phyloP scores from a whole-genome alignment of 2,888 invertebrate species.

The Ichneumoninae sp. region DNA sequence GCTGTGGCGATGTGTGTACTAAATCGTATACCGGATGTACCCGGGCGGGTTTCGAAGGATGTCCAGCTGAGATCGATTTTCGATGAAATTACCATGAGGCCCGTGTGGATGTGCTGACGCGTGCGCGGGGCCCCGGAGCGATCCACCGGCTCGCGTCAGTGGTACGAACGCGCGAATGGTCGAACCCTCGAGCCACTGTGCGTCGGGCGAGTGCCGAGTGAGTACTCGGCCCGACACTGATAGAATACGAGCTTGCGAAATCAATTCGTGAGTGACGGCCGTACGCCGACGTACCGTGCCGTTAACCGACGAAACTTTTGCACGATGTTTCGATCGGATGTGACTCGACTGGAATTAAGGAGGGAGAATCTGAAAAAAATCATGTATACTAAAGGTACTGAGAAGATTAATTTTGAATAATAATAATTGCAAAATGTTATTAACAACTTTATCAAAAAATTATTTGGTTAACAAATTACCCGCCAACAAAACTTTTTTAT shows the following conservation, averaged over 20 bases:
- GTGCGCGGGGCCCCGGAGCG: constrained; percentile 1
- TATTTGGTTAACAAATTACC: no score
- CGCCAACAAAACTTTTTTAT: no score
- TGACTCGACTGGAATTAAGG: background rate
- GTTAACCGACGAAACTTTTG: background rate
- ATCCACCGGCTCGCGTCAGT: constrained; percentile 41
- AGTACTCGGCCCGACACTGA: constrained; percentile 12
- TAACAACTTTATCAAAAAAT: no score
- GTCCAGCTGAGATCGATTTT: constrained; percentile 74
- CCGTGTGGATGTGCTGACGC: constrained; percentile 65
- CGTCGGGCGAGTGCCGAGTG: background rate
- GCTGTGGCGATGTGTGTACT: constrained; percentile 17
- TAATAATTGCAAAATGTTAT: no score
- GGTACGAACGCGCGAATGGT: constrained; percentile 49
- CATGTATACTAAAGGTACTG: no score
- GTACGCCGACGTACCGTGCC: no score
- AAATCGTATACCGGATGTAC: constrained; percentile 49
- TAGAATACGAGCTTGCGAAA: constrained; percentile 19
- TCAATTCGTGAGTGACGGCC: constrained; percentile 25
- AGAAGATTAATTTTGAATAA: no score
- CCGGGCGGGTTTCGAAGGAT: constrained; percentile 46
- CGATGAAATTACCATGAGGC: constrained; percentile 79
- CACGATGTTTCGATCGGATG: constrained; percentile 42
- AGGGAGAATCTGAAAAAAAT: no score
- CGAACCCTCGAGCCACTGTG: constrained; percentile 32